A percentile compares a stretch with the other conserved stretches of the same genome.
These are phyloP conservation scores for Dendrocopos noguchii DNA, from an alignment of 2,113 vertebrate species.

Conservation along the genomic window DNA sequence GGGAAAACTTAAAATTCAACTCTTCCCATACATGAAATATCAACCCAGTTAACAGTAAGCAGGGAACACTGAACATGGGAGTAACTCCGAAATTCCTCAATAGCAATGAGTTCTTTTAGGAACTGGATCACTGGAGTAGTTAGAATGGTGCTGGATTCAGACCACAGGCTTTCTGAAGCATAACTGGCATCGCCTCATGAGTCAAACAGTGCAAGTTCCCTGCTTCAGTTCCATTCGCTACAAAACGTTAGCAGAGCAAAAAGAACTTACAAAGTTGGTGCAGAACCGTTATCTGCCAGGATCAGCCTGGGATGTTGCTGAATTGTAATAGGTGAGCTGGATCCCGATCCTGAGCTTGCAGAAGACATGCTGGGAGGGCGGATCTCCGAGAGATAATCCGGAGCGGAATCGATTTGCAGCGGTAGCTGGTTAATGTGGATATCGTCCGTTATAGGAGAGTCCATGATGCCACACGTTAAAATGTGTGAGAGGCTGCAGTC, in stretches of 20 bases:
- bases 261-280: constrained; percentile 88
- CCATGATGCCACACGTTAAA: constrained; percentile 96
- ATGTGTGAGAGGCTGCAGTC: constrained; percentile 99
- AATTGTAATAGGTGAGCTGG: constrained; percentile 91
- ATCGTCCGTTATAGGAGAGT: constrained; percentile 91
- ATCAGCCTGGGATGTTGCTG: constrained; percentile 90
- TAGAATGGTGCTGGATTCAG: too few relatives aligned
- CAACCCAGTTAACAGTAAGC: neutral
- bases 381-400: constrained; percentile 88
- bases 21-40: neutral
- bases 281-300: constrained; percentile 81
- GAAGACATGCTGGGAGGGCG: constrained; percentile 94
- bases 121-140: neutral
- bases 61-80: neutral
- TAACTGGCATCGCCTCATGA: neutral
- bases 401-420: constrained; percentile 85
- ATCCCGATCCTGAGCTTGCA: constrained; percentile 90
- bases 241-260: neutral
- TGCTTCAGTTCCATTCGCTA: neutral
- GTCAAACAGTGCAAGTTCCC: neutral
- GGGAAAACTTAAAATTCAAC: neutral
- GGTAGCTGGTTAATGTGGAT: constrained; percentile 90
- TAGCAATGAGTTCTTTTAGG: neutral
- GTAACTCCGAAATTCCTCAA: neutral
- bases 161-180: neutral